Evolutionary conservation across 2,888 invertebrate genomes (phyloP).

Genomic region (Pteria penguin): DNA sequence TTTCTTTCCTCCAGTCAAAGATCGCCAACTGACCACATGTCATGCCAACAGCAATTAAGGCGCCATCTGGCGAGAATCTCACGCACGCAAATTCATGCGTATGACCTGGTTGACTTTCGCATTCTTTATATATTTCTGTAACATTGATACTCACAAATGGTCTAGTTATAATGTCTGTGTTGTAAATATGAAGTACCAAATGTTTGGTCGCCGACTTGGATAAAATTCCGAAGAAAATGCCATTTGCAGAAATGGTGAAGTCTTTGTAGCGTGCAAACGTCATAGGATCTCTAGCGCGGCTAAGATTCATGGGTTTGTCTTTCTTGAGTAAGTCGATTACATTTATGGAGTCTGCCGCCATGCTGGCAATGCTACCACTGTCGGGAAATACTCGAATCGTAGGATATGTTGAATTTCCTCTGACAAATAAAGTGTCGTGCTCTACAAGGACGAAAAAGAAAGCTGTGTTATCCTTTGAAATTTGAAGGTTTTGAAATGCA

Average conservation of each 20-base stretch:
- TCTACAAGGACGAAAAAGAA: no score
- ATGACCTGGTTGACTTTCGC: background rate
- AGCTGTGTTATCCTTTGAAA: no score
- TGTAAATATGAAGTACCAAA: background rate
- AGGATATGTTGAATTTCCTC: background rate
- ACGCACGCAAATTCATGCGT: background rate
- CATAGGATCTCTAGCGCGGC: no score
- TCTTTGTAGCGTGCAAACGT: background rate
- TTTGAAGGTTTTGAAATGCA: no score
- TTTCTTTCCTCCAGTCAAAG: background rate
- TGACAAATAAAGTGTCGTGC: no score
- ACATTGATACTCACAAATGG: background rate
- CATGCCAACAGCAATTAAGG: background rate
- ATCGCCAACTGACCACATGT: background rate
- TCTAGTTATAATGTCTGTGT: background rate
- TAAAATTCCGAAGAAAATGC: background rate
- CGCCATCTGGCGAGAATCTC: background rate
- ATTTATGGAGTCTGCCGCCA: background rate
- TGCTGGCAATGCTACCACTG: background rate
- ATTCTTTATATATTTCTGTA: background rate
- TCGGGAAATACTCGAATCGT: background rate
- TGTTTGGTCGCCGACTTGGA: background rate
- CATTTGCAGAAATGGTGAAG: background rate
- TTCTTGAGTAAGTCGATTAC: background rate
- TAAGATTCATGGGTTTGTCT: no score